These are phyloP conservation scores for Apodemus agrarius DNA, from an alignment of 2,797 vertebrate genomes.

Conservation along the genomic window DNA sequence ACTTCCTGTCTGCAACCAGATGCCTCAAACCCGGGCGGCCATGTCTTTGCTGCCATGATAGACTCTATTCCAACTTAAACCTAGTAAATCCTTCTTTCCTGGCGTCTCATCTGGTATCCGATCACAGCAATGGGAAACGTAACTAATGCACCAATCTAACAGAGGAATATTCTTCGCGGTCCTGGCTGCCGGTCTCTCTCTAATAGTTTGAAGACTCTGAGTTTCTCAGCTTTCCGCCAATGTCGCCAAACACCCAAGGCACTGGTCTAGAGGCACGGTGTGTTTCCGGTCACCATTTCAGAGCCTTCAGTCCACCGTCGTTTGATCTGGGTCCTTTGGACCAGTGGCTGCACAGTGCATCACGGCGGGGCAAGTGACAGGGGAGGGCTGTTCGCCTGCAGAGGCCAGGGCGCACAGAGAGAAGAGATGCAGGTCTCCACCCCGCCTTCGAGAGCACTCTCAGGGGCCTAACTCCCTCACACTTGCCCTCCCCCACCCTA, in stretches of 20 bases:
- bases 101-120: background rate
- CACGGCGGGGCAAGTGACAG: background rate
- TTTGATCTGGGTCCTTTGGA: too few relatives aligned
- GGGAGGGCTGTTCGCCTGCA: too few relatives aligned
- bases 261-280: background rate
- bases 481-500: fast-evolving
- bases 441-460: background rate
- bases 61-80: background rate
- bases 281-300: background rate
- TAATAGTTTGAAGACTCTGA: background rate
- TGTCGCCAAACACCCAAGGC: background rate
- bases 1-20: background rate
- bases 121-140: background rate
- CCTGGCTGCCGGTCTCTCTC: background rate
- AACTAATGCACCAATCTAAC: background rate
- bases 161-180: background rate
- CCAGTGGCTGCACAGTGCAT: background rate
- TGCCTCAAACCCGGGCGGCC: background rate
- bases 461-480: background rate
- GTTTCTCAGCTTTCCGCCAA: background rate
- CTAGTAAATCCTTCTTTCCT: background rate
- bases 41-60: background rate
- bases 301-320: background rate
- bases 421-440: background rate
- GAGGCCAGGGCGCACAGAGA: too few relatives aligned